Evolutionary conservation across 2,113 vertebrate species (phyloP).

Genomic region (Rhea pennata): DNA sequence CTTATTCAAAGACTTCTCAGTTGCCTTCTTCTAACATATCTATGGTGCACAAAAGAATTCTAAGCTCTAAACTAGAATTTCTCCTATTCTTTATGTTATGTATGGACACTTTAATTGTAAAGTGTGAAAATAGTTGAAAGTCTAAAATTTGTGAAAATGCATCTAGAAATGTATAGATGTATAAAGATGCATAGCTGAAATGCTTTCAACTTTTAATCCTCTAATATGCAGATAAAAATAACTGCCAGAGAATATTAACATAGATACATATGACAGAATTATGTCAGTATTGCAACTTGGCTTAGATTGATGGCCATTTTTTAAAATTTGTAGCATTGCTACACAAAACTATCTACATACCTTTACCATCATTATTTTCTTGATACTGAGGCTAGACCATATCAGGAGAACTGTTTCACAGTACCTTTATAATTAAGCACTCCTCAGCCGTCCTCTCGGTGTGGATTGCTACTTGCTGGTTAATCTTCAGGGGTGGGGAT

Average conservation of each 20-base stretch:
- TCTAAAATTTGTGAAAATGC: neutral
- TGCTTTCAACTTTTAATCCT: neutral
- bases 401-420: conserved; percentile 68
- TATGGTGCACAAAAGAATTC: neutral
- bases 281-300: neutral
- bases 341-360: conserved; percentile 58
- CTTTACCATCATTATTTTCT: conserved; percentile 58
- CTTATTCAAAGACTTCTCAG: neutral
- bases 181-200: neutral
- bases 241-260: neutral
- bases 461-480: conserved; percentile 72
- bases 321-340: neutral
- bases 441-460: conserved; percentile 68
- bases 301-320: neutral
- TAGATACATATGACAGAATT: neutral
- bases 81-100: neutral
- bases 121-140: neutral
- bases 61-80: neutral
- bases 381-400: conserved; percentile 43
- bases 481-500: conserved; percentile 72
- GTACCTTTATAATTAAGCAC: conserved; percentile 73
- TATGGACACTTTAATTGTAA: neutral
- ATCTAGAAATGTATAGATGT: neutral
- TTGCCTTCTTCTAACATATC: neutral
- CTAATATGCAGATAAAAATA: neutral